These are phyloP conservation scores for Microtus pennsylvanicus DNA, from an alignment of 2,113 vertebrate genomes.

Conservation along the genomic window DNA sequence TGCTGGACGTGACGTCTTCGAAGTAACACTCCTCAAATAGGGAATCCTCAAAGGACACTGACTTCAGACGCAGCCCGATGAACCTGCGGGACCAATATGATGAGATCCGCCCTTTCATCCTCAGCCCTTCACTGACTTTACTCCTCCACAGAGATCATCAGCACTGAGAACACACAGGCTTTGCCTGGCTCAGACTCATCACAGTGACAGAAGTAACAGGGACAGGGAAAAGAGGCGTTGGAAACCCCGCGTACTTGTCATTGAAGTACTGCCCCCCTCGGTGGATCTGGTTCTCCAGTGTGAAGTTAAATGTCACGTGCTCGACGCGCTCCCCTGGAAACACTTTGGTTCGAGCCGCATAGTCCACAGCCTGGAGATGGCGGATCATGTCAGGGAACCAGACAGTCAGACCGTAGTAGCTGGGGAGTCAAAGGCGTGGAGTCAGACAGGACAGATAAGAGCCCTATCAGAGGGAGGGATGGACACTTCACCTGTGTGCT, in stretches of 20 bases:
- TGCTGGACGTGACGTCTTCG: constrained; percentile 97
- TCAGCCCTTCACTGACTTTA: neutral
- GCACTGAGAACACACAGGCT: neutral
- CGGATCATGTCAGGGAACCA: constrained; percentile 99
- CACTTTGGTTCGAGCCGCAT: constrained; percentile 93
- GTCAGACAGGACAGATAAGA: neutral
- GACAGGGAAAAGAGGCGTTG: accelerated
- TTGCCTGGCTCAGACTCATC: neutral
- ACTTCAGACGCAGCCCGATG: constrained; percentile 95
- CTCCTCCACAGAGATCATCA: neutral
- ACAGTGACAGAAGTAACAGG: neutral
- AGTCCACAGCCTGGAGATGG: constrained; percentile 95
- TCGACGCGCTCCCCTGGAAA: constrained; percentile 94
- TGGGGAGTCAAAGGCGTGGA: constrained; percentile 71
- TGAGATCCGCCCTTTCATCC: neutral
- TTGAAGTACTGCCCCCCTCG: constrained; percentile 97
- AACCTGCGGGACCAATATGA: constrained; percentile 88
- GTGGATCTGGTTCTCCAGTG: constrained; percentile 98
- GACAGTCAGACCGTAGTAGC: constrained; percentile 97
- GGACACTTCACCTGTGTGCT: neutral
- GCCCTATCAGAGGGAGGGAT: neutral
- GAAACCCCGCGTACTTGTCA: constrained; percentile 91
- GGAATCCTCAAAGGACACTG: constrained; percentile 96
- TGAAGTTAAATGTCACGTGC: constrained; percentile 98
- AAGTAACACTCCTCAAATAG: constrained; percentile 98